Percentiles rank a stretch among this genome's conserved stretches.
phyloP scores from a whole-genome alignment of 2,797 vertebrate species.

The Aselliscus stoliczkanus region DNA sequence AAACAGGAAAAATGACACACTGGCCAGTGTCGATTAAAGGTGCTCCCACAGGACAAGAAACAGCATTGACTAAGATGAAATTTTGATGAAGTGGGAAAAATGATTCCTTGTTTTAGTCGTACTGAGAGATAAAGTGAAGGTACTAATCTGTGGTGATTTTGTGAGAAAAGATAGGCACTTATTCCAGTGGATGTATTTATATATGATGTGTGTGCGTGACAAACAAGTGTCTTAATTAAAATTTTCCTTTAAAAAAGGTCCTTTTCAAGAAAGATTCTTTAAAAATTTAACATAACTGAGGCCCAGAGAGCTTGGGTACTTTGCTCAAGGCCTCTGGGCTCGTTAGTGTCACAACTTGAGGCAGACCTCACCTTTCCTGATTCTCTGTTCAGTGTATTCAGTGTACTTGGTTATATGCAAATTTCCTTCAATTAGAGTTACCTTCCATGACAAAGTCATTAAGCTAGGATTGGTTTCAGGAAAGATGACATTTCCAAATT shows the following conservation, averaged over 20 bases:
- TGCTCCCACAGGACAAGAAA: neutral
- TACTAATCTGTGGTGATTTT: neutral
- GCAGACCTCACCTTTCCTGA: neutral
- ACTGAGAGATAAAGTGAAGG: neutral
- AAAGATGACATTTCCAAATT: neutral
- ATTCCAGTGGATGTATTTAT: neutral
- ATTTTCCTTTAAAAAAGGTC: neutral
- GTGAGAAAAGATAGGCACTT: neutral
- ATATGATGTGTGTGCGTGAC: neutral
- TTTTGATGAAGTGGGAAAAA: constrained; percentile 29
- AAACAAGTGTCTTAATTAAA: neutral
- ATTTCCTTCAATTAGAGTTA: constrained; percentile 1
- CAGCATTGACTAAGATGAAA: neutral
- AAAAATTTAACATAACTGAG: neutral
- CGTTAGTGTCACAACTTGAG: neutral
- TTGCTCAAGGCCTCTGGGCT: neutral
- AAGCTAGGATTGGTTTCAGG: neutral
- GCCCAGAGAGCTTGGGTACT: neutral
- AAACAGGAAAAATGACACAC: constrained; percentile 22
- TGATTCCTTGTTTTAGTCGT: neutral
- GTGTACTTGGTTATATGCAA: neutral
- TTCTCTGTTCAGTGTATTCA: neutral
- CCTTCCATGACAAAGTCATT: neutral
- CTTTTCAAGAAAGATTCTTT: neutral
- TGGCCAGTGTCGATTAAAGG: constrained; percentile 8